Evolutionary conservation across 2,113 vertebrate species (phyloP).

Genomic region (Leuciscus idus): DNA sequence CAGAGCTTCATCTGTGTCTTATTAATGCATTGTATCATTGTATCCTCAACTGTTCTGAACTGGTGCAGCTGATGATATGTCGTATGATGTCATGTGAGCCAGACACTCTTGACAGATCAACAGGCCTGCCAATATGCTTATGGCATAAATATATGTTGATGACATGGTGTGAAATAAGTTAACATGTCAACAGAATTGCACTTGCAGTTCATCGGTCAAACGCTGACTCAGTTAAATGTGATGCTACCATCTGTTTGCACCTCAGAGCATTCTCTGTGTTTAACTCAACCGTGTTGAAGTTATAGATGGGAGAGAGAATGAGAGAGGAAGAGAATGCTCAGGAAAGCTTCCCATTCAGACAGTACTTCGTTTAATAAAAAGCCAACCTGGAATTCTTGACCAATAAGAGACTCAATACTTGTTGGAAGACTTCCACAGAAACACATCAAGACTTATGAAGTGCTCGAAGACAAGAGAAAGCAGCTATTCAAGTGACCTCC

Average conservation of each 20-base stretch:
- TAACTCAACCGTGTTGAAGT: slow-evolving; percentile 5
- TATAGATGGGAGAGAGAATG: background rate
- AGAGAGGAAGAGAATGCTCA: background rate
- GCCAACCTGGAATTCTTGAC: background rate
- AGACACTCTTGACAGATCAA: slow-evolving; percentile 33
- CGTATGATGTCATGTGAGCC: slow-evolving; percentile 38
- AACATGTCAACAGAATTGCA: slow-evolving; percentile 32
- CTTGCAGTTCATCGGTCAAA: slow-evolving; percentile 21
- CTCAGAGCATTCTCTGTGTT: slow-evolving; percentile 39
- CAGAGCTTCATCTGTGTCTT: slow-evolving; percentile 40
- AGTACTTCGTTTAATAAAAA: background rate
- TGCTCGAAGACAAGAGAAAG: slow-evolving; percentile 21
- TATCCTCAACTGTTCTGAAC: slow-evolving; percentile 25
- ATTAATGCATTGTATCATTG: slow-evolving; percentile 18
- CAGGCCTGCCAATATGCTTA: slow-evolving; percentile 11
- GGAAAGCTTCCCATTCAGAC: slow-evolving; percentile 6
- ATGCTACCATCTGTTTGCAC: slow-evolving; percentile 37
- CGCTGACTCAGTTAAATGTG: slow-evolving; percentile 8
- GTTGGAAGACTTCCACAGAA: slow-evolving; percentile 39
- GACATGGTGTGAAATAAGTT: slow-evolving; percentile 33
- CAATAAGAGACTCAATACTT: slow-evolving; percentile 17
- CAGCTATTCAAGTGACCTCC: slow-evolving; percentile 16
- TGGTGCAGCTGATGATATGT: slow-evolving; percentile 23
- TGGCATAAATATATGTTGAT: slow-evolving; percentile 38
- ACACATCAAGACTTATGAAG: slow-evolving; percentile 18